Evolutionary conservation across 2,888 invertebrate species (phyloP).

Genomic region (Colletes collaris): DNA sequence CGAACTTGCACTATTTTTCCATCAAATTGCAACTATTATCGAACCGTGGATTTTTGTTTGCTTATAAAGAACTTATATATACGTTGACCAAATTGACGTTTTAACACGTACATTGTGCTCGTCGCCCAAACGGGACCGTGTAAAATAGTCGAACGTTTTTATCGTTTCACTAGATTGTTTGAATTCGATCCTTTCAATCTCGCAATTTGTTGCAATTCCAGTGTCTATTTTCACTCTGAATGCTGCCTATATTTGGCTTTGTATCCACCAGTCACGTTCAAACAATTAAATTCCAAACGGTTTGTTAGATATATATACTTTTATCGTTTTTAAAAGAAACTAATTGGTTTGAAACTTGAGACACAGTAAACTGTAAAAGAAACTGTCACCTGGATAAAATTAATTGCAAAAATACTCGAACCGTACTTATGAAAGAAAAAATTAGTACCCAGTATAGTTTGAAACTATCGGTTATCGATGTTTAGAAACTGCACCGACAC

Average conservation of each 20-base stretch:
- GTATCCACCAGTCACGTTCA: not conserved
- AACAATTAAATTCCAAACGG: not conserved
- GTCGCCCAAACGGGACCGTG: no score
- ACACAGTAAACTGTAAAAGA: not conserved
- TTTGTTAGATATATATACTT: no score
- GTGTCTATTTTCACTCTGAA: not conserved
- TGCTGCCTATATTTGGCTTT: not conserved
- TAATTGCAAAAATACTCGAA: no score
- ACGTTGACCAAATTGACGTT: no score
- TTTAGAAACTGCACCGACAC: not conserved
- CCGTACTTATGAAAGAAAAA: not conserved
- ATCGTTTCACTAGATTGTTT: not conserved
- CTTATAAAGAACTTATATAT: no score
- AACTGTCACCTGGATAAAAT: not conserved
- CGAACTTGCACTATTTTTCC: not conserved
- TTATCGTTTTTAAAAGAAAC: not conserved
- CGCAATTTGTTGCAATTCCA: not conserved
- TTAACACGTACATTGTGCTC: no score
- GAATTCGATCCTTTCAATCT: not conserved
- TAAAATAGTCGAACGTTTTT: not conserved
- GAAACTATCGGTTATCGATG: not conserved
- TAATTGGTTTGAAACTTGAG: not conserved
- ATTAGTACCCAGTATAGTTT: no score
- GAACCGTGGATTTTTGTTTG: no score
- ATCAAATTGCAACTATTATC: no score